Percentiles rank a stretch among this genome's conserved stretches.
phyloP scores from a whole-genome alignment of 2,113 vertebrate genomes.

The Cnemophilus loriae region DNA sequence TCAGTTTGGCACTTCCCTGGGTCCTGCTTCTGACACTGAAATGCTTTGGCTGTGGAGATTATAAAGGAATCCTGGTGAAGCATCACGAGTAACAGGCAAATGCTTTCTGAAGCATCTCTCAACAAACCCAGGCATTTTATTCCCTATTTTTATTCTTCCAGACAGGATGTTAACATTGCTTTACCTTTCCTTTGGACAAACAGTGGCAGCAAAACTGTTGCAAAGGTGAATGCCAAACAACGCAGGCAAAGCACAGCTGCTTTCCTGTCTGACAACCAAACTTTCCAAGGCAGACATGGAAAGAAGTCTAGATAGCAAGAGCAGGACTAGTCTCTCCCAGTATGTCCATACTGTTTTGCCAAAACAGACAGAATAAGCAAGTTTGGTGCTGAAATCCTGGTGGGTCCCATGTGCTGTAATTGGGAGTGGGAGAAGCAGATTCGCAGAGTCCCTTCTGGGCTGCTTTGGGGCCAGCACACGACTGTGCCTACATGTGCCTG shows the following conservation, averaged over 20 bases:
- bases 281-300: neutral
- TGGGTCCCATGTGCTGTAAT: too few species aligned
- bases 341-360: neutral
- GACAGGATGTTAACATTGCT: neutral
- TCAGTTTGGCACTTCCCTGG: neutral
- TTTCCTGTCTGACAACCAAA: neutral
- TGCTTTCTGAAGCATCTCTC: slow-evolving; percentile 1
- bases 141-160: neutral
- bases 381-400: neutral
- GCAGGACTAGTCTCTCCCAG: neutral
- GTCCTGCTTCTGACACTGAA: neutral
- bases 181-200: neutral
- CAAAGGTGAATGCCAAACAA: neutral
- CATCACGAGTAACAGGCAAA: neutral
- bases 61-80: neutral
- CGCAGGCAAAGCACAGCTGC: neutral
- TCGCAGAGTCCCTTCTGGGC: neutral
- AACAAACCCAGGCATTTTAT: neutral
- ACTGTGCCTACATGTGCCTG: too few species aligned
- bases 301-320: neutral
- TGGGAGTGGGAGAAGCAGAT: neutral
- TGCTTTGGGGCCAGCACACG: neutral
- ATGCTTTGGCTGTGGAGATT: neutral
- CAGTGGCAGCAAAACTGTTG: neutral
- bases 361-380: neutral